Evolutionary conservation across 2,797 vertebrate genomes (phyloP).

Genomic region (Centroberyx gerrardi): DNA sequence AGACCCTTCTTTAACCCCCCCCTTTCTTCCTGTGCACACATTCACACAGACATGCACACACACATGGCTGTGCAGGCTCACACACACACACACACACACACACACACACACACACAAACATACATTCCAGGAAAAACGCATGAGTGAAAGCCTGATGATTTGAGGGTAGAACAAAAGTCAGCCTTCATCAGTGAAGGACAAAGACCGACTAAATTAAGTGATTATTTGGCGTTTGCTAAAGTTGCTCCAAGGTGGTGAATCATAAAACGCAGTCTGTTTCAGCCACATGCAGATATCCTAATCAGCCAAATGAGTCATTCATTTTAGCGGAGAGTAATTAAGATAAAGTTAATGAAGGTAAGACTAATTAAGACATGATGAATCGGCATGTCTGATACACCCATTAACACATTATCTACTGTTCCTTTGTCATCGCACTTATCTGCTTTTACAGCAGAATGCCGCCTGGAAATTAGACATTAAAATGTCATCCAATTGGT

Average conservation of each 20-base stretch:
- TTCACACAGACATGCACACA: conserved; percentile 46
- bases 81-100: neutral
- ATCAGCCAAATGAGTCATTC: conserved; percentile 78
- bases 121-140: conserved; percentile 20
- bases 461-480: conserved; percentile 41
- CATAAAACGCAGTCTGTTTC: conserved; percentile 39
- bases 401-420: conserved; percentile 71
- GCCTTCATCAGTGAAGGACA: conserved; percentile 72
- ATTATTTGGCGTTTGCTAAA: conserved; percentile 57
- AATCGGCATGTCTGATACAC: conserved; percentile 75
- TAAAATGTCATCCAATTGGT: conserved; percentile 49
- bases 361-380: conserved; percentile 84
- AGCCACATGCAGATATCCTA: conserved; percentile 61
- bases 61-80: conserved; percentile 7
- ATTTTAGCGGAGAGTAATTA: conserved; percentile 79
- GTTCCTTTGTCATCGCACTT: conserved; percentile 55
- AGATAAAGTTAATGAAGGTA: conserved; percentile 87
- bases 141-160: conserved; percentile 27
- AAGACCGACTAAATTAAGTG: conserved; percentile 65
- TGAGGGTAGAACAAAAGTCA: conserved; percentile 49
- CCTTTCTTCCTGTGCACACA: conserved; percentile 1
- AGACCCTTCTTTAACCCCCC: conserved; percentile 24
- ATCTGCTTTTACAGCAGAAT: conserved; percentile 64
- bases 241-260: conserved; percentile 62
- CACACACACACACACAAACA: conserved; percentile 8